Evolutionary conservation across 2,113 vertebrate genomes (phyloP).

Genomic region (Myiopsitta monachus): DNA sequence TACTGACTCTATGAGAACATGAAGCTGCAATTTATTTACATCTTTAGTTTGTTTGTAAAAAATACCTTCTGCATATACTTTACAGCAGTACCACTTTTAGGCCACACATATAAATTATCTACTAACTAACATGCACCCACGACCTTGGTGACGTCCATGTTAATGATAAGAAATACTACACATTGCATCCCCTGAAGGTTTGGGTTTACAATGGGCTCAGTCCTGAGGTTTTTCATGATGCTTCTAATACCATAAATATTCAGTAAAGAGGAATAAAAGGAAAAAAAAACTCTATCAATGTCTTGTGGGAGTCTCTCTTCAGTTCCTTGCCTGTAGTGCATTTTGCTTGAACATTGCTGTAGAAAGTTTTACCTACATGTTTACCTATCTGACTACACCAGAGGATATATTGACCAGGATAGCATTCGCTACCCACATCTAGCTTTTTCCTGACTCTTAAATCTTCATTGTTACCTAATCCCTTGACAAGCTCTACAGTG

Average conservation of each 20-base stretch:
- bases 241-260: background rate
- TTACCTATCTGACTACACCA: constrained; percentile 43
- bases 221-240: background rate
- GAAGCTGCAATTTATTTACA: constrained; percentile 17
- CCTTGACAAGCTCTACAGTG: constrained; percentile 2
- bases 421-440: constrained; percentile 23
- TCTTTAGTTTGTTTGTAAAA: constrained; percentile 31
- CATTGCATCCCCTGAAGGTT: background rate
- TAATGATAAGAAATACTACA: background rate
- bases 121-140: background rate
- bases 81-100: background rate
- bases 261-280: background rate
- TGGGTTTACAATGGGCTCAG: background rate
- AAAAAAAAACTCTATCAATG: background rate
- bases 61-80: background rate
- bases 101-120: background rate
- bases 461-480: constrained; percentile 52
- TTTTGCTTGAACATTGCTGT: background rate
- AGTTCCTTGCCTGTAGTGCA: background rate
- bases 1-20: background rate
- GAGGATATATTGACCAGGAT: constrained; percentile 37
- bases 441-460: constrained; percentile 30
- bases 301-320: constrained; percentile 4
- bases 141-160: fast-evolving
- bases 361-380: constrained; percentile 43